These are phyloP conservation scores for Semnopithecus entellus DNA, from an alignment of 2,113 vertebrate genomes.

Conservation along the genomic window DNA sequence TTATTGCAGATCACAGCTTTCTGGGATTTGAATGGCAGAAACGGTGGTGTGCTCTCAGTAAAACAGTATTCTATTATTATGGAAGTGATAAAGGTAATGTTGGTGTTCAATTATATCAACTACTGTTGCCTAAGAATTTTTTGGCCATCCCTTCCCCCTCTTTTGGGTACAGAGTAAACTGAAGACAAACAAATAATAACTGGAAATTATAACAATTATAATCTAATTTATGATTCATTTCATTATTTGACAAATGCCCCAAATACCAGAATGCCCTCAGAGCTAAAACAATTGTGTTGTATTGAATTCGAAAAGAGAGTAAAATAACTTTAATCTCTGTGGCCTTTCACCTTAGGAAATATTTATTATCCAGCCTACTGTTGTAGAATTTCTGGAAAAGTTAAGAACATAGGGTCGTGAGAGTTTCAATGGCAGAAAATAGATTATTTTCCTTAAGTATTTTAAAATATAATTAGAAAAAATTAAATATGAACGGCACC, in stretches of 20 bases:
- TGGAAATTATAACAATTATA: constrained; percentile 6
- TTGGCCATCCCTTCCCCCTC: rapidly evolving
- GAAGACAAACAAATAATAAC: background rate
- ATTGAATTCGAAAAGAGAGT: constrained; percentile 11
- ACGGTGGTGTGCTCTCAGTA: constrained; percentile 95
- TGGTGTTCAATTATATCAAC: background rate
- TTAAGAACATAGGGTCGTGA: background rate
- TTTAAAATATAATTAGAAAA: constrained; percentile 28
- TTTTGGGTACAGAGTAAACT: background rate
- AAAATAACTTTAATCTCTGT: background rate
- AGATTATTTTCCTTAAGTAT: background rate
- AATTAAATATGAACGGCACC: background rate
- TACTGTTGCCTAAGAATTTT: background rate
- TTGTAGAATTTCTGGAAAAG: background rate
- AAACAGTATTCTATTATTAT: constrained; percentile 94
- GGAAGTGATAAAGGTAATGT: constrained; percentile 95
- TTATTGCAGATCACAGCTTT: constrained; percentile 94
- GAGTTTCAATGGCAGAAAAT: background rate
- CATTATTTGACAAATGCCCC: constrained; percentile 18
- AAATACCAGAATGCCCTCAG: constrained; percentile 24
- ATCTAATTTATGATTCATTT: constrained; percentile 33
- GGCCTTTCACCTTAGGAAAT: constrained; percentile 25
- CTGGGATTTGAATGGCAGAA: constrained; percentile 98
- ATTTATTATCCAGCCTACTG: background rate
- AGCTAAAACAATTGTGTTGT: constrained; percentile 16